A percentile compares a stretch with the other conserved stretches of the same genome.
Conservation (phyloP, 2,797 vertebrate species). For the Monodelphis domestica region DNA sequence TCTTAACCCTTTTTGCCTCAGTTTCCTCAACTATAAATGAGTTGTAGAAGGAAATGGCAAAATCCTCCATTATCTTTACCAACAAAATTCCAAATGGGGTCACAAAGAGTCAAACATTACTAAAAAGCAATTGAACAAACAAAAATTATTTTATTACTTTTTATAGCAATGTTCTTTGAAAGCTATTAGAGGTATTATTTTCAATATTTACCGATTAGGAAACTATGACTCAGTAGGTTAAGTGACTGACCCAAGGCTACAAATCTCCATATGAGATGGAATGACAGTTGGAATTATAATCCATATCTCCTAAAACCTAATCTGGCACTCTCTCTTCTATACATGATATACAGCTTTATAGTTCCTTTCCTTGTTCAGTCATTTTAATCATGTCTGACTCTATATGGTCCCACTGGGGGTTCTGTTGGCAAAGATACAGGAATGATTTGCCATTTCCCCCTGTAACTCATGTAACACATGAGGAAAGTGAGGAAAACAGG, state of each 20-base stretch:
- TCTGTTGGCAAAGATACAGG: not conserved
- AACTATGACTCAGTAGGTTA: not conserved
- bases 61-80: too few relatives aligned
- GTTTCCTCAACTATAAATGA: too few relatives aligned
- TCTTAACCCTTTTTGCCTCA: too few relatives aligned
- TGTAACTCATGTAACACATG: not conserved
- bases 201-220: not conserved
- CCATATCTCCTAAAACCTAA: not conserved
- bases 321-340: not conserved
- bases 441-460: not conserved
- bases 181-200: not conserved
- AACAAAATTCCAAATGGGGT: too few relatives aligned
- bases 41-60: too few relatives aligned
- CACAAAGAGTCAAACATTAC: too few relatives aligned
- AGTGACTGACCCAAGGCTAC: too few relatives aligned
- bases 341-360: not conserved
- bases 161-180: not conserved
- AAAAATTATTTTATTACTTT: too few relatives aligned
- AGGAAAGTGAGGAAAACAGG: not conserved
- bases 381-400: not conserved
- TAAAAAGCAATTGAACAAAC: too few relatives aligned
- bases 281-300: too few relatives aligned
- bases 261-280: too few relatives aligned
- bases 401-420: not conserved
- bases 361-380: not conserved